Evolutionary conservation across 2,888 invertebrate species (phyloP).

Genomic region (Lissonota sp.): DNA sequence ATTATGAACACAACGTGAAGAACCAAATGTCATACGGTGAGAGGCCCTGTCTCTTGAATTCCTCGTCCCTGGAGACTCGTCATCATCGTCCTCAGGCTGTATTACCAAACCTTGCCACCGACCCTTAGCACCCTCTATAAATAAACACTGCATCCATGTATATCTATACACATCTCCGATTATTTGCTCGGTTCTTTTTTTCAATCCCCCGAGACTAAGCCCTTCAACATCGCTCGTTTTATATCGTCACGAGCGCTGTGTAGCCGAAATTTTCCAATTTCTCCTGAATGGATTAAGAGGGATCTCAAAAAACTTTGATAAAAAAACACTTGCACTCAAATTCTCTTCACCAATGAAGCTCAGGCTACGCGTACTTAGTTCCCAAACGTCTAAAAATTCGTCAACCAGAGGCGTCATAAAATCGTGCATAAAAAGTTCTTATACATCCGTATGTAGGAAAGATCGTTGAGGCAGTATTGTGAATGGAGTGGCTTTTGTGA

Average conservation of each 20-base stretch:
- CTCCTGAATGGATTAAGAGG: not conserved
- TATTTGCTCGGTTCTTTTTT: slow-evolving; percentile 31
- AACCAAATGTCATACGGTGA: slow-evolving; percentile 8
- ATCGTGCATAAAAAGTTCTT: no score
- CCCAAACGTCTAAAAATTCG: no score
- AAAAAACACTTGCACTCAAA: no score
- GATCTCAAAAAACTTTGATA: not conserved
- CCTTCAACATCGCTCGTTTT: not conserved
- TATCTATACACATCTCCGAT: slow-evolving; percentile 17
- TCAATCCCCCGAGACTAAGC: slow-evolving; percentile 11
- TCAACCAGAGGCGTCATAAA: no score
- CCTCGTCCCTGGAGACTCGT: slow-evolving; percentile 52
- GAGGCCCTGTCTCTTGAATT: not conserved
- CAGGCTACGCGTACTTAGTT: no score
- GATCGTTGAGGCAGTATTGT: no score
- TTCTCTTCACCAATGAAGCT: no score
- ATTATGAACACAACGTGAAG: slow-evolving; percentile 7
- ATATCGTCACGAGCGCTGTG: not conserved
- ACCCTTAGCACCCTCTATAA: slow-evolving; percentile 40
- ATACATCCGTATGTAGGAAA: no score
- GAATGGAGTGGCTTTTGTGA: no score
- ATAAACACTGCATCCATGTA: not conserved
- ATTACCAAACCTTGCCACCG: slow-evolving; percentile 17
- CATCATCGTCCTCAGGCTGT: slow-evolving; percentile 21
- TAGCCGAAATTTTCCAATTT: not conserved